Evolutionary conservation across 2,797 vertebrate genomes (phyloP), one percentile per base, ranked within the genome.

Genomic region (Leptodactylus fallax): DNA sequence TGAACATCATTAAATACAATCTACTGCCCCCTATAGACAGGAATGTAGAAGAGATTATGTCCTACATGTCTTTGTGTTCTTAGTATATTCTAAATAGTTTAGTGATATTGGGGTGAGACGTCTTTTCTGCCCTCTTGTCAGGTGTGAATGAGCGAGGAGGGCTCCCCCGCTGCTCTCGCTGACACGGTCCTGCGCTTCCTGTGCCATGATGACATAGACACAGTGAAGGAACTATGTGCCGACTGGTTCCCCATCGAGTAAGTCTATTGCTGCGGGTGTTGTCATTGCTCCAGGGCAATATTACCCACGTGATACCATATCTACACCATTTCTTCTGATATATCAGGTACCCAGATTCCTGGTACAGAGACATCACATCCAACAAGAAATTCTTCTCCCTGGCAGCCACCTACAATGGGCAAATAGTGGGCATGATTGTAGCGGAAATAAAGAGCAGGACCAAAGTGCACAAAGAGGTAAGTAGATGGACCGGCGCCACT

Each of bases 221-320:
- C 95, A 0, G 97, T 99, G 93, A 99, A 99, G 90, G 95, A 98
- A 91, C 97, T 99, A 91, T 99, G 98, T 61, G 95, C 97, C 0
- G 98, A 99, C 93, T 99, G 98, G 98, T 99, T 99, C 93, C 98
- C 98, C 90, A 99, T 99, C 3, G 98, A 99, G 98, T 99, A 94
- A 88, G 98, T 87, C 7, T 55, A 0, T 63, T 16, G 12, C 14
- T 1, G 12, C 0, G 21, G 12, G 72, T 51, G 14, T 5, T 61
- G 8, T 6, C 74, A 17, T 23, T 25, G 13, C 21, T 13, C 51
- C 71, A 6, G 19, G 25, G 23, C 3, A 25, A 21, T 16, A 56
- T 14, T n/a, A 21, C 19, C 6, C 25, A 27, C 7, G 6, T 17
- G 1, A 17, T 13, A 36, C 3, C 21, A 10, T 8, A 21, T 36